Conservation (phyloP, 1,140 invertebrate genomes). For the Heliconius hewitsoni region DNA sequence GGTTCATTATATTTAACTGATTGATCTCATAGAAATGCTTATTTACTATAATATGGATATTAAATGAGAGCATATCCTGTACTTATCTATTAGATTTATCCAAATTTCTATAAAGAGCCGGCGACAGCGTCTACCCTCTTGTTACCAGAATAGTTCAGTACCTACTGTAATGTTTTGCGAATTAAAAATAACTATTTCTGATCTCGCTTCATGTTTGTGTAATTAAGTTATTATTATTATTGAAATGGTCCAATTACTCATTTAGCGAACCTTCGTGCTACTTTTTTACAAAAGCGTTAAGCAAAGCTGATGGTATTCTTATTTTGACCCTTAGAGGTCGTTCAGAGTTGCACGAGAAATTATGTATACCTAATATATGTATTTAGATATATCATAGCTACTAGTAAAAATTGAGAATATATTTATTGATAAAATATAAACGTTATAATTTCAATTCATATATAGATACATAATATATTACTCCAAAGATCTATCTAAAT, state of each 20-base stretch:
- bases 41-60: background rate
- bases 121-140: background rate
- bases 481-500: slow-evolving; percentile 2
- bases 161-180: background rate
- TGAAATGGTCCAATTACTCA: slow-evolving; percentile 10
- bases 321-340: background rate
- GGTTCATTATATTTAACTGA: background rate
- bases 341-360: background rate
- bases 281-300: background rate
- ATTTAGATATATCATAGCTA: background rate
- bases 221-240: slow-evolving; percentile 1
- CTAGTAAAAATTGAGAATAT: background rate
- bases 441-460: background rate
- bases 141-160: background rate
- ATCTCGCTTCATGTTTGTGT: background rate
- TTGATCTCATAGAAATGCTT: background rate
- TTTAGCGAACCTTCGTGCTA: background rate
- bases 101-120: background rate
- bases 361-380: background rate
- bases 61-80: background rate
- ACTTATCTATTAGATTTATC: background rate
- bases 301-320: background rate
- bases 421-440: slow-evolving; percentile 8
- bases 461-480: background rate
- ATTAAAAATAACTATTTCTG: background rate